Conservation (phyloP, 2,113 vertebrate species). For the Bujurquina vittata region DNA sequence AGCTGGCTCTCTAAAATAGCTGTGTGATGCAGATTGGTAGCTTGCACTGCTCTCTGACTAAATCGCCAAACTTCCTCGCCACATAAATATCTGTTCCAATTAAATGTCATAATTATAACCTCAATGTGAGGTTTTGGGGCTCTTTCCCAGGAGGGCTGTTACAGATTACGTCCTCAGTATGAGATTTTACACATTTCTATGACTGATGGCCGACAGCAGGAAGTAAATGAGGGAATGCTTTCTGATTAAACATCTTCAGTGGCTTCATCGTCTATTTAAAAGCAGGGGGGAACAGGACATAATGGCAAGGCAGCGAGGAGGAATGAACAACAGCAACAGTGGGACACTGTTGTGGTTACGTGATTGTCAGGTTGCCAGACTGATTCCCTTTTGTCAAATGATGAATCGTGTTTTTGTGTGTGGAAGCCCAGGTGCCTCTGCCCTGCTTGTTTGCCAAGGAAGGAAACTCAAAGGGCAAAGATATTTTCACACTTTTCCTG, state of each 20-base stretch:
- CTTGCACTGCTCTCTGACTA: background rate
- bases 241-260: background rate
- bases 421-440: constrained; percentile 46
- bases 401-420: constrained; percentile 39
- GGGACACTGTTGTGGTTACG: background rate
- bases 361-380: constrained; percentile 3
- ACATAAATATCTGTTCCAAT: constrained; percentile 39
- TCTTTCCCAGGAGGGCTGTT: background rate
- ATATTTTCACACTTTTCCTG: constrained; percentile 53
- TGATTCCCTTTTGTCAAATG: constrained; percentile 22
- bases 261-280: background rate
- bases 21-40: constrained; percentile 14
- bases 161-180: background rate
- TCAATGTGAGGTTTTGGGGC: background rate
- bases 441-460: constrained; percentile 46
- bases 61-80: constrained; percentile 9
- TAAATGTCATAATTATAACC: constrained; percentile 34
- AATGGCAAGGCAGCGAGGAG: background rate
- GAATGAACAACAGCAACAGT: background rate
- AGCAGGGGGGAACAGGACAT: background rate
- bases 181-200: constrained; percentile 1
- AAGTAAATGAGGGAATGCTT: background rate
- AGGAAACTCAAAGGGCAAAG: constrained; percentile 57
- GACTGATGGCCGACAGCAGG: background rate
- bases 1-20: constrained; percentile 55